Evolutionary conservation across 1,140 invertebrate genomes (phyloP).

Genomic region (Bradysia coprophila): DNA sequence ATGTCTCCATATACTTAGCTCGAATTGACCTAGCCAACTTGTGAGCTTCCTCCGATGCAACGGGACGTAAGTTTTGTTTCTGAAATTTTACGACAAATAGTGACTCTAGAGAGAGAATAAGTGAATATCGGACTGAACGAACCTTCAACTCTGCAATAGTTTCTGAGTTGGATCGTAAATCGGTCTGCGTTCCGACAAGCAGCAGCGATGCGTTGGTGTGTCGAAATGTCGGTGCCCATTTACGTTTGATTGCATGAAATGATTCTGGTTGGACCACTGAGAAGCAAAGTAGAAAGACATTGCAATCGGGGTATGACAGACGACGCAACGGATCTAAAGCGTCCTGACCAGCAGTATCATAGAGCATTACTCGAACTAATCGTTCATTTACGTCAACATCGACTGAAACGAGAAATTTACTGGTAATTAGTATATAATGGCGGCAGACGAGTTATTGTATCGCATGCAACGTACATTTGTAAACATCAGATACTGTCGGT

Average conservation of each 20-base stretch:
- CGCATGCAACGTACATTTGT: conserved; percentile 47
- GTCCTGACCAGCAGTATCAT: conserved; percentile 75
- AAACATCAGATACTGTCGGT: conserved; percentile 80
- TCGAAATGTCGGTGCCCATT: conserved; percentile 75
- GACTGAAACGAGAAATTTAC: conserved; percentile 37
- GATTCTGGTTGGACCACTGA: conserved; percentile 78
- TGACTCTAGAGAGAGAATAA: neutral
- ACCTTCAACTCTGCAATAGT: conserved; percentile 32
- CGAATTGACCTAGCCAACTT: conserved; percentile 57
- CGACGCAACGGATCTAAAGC: conserved; percentile 59
- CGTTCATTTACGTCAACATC: conserved; percentile 75
- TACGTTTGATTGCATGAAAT: conserved; percentile 62
- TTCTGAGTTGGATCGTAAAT: conserved; percentile 34
- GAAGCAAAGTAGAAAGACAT: conserved; percentile 88
- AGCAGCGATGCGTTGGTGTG: conserved; percentile 60
- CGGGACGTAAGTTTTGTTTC: no score
- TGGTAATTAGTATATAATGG: neutral
- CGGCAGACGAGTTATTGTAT: neutral
- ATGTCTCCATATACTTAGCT: conserved; percentile 80
- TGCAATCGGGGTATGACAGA: conserved; percentile 69
- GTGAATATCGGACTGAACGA: conserved; percentile 2
- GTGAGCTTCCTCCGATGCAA: conserved; percentile 55
- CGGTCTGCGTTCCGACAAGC: conserved; percentile 60
- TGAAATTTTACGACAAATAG: conserved; percentile 16
- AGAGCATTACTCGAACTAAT: conserved; percentile 70